Percentiles rank a stretch among this genome's conserved stretches.
Evolutionary conservation across 2,113 vertebrate species (phyloP).

Genomic region (Strix uralensis): DNA sequence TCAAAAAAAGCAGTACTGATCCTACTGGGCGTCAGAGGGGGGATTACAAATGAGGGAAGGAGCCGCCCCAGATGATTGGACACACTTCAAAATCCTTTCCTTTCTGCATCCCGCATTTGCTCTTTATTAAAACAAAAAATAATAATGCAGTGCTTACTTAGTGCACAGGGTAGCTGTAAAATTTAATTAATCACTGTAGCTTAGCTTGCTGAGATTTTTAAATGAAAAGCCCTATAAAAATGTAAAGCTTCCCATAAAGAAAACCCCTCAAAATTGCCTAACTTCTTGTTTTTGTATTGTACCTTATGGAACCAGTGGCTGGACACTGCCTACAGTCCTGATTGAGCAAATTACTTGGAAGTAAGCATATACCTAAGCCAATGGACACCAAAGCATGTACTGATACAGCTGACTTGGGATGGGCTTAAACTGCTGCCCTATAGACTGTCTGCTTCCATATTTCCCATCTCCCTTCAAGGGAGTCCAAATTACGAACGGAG

Average conservation of each 20-base stretch:
- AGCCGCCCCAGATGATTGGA: background rate
- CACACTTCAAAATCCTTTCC: constrained; percentile 27
- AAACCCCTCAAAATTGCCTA: constrained; percentile 11
- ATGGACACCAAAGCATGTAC: background rate
- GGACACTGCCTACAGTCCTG: background rate
- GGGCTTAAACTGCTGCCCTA: background rate
- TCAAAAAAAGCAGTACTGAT: background rate
- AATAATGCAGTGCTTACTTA: background rate
- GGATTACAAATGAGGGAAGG: constrained; percentile 35
- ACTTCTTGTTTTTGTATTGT: constrained; percentile 12
- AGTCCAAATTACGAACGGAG: background rate
- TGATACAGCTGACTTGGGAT: background rate
- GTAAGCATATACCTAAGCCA: background rate
- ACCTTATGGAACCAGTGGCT: background rate
- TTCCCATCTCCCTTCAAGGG: background rate
- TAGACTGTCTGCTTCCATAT: background rate
- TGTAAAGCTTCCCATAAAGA: background rate
- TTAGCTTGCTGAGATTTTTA: constrained; percentile 38
- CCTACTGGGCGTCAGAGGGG: background rate
- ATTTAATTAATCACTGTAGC: constrained; percentile 52
- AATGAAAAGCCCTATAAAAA: constrained; percentile 44
- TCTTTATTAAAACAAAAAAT: constrained; percentile 45
- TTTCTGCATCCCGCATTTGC: background rate
- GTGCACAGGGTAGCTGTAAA: constrained; percentile 30
- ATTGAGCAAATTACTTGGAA: constrained; percentile 4